Conservation (phyloP, 2,888 invertebrate genomes). For the Caenorhabditis sp. region DNA sequence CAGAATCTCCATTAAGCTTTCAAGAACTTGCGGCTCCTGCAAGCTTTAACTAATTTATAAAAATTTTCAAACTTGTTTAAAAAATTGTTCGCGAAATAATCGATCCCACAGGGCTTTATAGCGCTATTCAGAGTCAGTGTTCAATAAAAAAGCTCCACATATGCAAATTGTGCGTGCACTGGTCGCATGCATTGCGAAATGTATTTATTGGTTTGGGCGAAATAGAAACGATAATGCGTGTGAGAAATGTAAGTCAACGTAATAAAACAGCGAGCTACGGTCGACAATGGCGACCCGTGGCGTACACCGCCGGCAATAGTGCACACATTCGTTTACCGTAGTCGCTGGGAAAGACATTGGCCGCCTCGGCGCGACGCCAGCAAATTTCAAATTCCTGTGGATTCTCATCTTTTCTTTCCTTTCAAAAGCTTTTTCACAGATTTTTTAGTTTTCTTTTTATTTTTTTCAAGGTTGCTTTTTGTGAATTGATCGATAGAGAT, state of each 20-base stretch:
- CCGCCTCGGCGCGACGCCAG: neutral
- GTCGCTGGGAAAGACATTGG: neutral
- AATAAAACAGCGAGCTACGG: constrained; percentile 12
- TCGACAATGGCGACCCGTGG: neutral
- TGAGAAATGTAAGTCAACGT: constrained; percentile 34
- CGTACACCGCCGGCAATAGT: neutral
- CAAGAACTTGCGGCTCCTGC: neutral
- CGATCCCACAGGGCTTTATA: neutral
- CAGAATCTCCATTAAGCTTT: constrained; percentile 32
- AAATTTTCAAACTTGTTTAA: too few species aligned
- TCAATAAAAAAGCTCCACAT: constrained; percentile 17
- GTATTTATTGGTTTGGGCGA: constrained; percentile 3
- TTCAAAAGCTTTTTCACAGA: too few species aligned
- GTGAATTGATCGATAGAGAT: too few species aligned
- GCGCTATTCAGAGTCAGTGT: neutral
- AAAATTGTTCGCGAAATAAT: neutral
- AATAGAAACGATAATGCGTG: constrained; percentile 14
- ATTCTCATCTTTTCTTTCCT: neutral
- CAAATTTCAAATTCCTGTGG: neutral
- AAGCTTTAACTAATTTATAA: too few species aligned
- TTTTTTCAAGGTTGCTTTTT: too few species aligned
- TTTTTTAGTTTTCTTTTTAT: neutral
- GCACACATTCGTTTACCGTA: constrained; percentile 18
- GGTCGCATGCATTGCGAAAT: constrained; percentile 32
- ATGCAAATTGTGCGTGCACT: constrained; percentile 12